These are phyloP conservation scores for Macaca fascicularis DNA, from an alignment of 2,113 vertebrate species.

Conservation along the genomic window T2T-MFA8v1.1 NC_088379.1:7724501-7725000, in stretches of 20 bases:
- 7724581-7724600: not conserved
- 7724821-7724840: constrained; percentile 1
- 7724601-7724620: not conserved
- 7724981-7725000: not conserved
- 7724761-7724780: not conserved
- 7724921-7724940: not conserved
- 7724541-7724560: not conserved
- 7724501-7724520: not conserved
- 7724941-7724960: not conserved
- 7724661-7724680: not conserved
- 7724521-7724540: not conserved
- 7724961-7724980: not conserved
- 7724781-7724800: not conserved
- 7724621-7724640: not conserved
- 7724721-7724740: not conserved
- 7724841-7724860: not conserved
- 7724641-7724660: not conserved
- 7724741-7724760: not conserved
- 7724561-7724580: no score
- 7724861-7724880: not conserved
- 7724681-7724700: not conserved
- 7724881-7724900: accelerated
- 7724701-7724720: not conserved
- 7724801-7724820: not conserved
- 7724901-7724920: not conserved